phyloP scores from a whole-genome alignment of 1,140 invertebrate species.

The Zaprionus camerounensis region DNA sequence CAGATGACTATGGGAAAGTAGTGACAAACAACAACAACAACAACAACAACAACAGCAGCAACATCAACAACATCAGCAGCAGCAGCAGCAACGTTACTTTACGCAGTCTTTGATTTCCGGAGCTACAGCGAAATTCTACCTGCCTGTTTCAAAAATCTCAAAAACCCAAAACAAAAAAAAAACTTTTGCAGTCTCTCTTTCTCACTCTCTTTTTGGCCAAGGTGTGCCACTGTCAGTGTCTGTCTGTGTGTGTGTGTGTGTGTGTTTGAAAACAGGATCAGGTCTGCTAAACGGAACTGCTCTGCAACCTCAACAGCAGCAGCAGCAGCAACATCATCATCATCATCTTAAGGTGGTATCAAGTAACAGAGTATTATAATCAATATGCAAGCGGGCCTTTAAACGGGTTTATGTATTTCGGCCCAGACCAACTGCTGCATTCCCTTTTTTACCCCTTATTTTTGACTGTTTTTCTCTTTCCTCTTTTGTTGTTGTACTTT shows the following conservation, averaged over 20 bases:
- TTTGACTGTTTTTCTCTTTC: conserved; percentile 1
- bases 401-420: conserved; percentile 31
- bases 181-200: conserved; percentile 5
- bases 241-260: not conserved
- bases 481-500: conserved; percentile 42
- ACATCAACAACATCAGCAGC: conserved; percentile 1
- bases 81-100: conserved; percentile 20
- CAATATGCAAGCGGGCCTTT: conserved; percentile 47
- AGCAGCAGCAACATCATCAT: conserved; percentile 46
- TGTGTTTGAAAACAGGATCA: conserved; percentile 47
- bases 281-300: conserved; percentile 64
- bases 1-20: conserved; percentile 40
- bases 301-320: conserved; percentile 43
- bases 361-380: conserved; percentile 56
- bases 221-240: not conserved
- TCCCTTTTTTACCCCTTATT: conserved; percentile 14
- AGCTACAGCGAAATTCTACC: conserved; percentile 43
- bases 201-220: not conserved
- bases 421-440: conserved; percentile 42
- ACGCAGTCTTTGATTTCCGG: conserved; percentile 41
- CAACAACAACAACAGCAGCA: not conserved
- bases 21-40: conserved; percentile 11
- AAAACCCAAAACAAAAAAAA: conserved; percentile 1
- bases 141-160: conserved; percentile 13
- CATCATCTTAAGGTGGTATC: conserved; percentile 42